These are phyloP conservation scores for Spongia lamella DNA, from an alignment of 37 sponge, comb jelly and placozoan species.

Conservation along the genomic window DNA sequence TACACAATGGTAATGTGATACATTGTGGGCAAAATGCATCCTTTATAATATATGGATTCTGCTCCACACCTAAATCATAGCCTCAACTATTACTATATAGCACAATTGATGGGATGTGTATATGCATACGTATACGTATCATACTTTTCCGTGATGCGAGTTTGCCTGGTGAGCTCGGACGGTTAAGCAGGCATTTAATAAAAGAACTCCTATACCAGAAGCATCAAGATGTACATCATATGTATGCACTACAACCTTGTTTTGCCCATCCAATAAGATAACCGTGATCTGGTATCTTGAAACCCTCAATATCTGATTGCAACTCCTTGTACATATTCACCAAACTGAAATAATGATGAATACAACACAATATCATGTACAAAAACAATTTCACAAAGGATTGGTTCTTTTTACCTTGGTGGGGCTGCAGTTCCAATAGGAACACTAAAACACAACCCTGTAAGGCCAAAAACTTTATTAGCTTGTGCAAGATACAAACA, in stretches of 20 bases:
- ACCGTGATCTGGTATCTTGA: slow-evolving; percentile 86
- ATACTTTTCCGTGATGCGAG: slow-evolving; percentile 83
- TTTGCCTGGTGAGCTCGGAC: slow-evolving; percentile 81
- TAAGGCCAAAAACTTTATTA: background rate
- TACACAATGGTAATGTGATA: too few species aligned
- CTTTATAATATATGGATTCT: too few species aligned
- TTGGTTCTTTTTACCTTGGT: slow-evolving; percentile 55
- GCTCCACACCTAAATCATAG: too few species aligned
- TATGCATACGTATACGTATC: too few species aligned
- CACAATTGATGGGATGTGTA: too few species aligned
- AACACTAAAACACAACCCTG: slow-evolving; percentile 97
- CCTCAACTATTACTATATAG: too few species aligned
- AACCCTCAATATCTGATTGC: slow-evolving; percentile 65
- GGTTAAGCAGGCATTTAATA: slow-evolving; percentile 96
- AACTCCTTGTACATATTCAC: slow-evolving; percentile 94
- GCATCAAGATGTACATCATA: background rate
- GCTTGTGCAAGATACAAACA: background rate
- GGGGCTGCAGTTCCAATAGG: slow-evolving; percentile 73
- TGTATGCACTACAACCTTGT: slow-evolving; percentile 58
- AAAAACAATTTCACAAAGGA: background rate
- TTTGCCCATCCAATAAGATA: slow-evolving; percentile 92
- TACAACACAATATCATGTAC: background rate
- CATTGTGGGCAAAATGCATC: too few species aligned
- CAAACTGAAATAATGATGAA: slow-evolving; percentile 44
- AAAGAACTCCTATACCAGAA: slow-evolving; percentile 75